A percentile compares a stretch with the other conserved stretches of the same genome.
Conservation (phyloP, 2,797 vertebrate species). For the Mus minutoides region DNA sequence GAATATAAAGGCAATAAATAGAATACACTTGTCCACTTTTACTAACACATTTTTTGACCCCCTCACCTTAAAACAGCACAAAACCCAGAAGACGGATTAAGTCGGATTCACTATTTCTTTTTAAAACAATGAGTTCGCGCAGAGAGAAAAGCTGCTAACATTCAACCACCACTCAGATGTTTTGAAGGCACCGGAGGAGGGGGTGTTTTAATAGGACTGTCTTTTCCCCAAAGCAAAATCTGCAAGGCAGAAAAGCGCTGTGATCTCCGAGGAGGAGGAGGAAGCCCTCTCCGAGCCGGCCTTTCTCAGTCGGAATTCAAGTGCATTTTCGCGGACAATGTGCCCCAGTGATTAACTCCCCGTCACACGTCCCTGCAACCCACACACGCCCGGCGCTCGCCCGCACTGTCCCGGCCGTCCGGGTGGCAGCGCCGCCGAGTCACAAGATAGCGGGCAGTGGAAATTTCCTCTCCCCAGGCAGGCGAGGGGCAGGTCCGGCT, state of each 20-base stretch:
- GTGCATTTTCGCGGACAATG: constrained; percentile 44
- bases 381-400: constrained; percentile 58
- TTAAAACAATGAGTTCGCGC: constrained; percentile 68
- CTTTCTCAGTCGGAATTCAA: constrained; percentile 13
- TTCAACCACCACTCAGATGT: not conserved
- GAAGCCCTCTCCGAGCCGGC: constrained; percentile 5
- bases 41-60: not conserved
- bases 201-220: not conserved
- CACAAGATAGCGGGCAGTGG: constrained; percentile 86
- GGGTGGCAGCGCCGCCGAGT: constrained; percentile 76
- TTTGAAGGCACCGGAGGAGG: not conserved
- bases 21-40: not conserved
- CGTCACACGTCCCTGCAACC: constrained; percentile 68
- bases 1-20: not conserved
- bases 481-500: constrained; percentile 83
- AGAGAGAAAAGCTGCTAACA: not conserved
- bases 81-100: not conserved
- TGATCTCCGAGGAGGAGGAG: not conserved
- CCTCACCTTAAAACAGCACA: not conserved
- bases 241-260: not conserved
- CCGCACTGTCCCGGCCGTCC: constrained; percentile 70
- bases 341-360: constrained; percentile 55
- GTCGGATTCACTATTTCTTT: constrained; percentile 2
- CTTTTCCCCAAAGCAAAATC: not conserved
- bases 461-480: constrained; percentile 90